Conservation (phyloP, 2,797 vertebrate species). For the Discoglossus pictus region DNA sequence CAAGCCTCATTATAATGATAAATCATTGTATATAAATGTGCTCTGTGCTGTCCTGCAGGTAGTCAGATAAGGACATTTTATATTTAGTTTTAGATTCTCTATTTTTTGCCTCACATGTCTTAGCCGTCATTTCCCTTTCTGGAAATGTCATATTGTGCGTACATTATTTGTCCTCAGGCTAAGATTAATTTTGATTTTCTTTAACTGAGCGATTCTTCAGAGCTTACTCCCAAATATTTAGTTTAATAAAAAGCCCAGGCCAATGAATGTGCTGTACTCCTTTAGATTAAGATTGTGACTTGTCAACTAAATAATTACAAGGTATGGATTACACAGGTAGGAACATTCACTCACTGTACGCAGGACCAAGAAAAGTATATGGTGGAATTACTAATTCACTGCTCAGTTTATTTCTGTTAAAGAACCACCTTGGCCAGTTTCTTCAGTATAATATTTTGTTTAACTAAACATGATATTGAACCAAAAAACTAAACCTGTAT, state of each 20-base stretch:
- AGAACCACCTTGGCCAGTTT: too few relatives aligned
- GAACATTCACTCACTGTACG: neutral
- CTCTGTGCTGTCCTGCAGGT: neutral
- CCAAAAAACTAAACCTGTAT: too few relatives aligned
- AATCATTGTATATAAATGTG: too few relatives aligned
- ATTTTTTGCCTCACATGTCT: neutral
- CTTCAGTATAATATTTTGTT: too few relatives aligned
- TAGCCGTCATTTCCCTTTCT: conserved; percentile 9
- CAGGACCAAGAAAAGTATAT: neutral
- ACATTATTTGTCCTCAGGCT: conserved; percentile 11
- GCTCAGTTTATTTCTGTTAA: neutral
- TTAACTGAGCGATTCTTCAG: conserved; percentile 19
- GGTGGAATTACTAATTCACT: neutral
- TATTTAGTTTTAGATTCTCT: conserved; percentile 16
- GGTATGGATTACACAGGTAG: conserved; percentile 20
- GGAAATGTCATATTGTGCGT: conserved; percentile 21
- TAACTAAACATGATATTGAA: too few relatives aligned
- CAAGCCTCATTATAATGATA: too few relatives aligned
- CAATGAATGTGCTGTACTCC: conserved; percentile 23
- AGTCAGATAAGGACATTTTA: conserved; percentile 13
- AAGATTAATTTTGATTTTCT: conserved; percentile 30
- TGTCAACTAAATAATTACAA: conserved; percentile 48
- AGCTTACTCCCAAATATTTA: conserved; percentile 29
- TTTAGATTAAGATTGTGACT: conserved; percentile 45
- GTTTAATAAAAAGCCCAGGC: conserved; percentile 38